Conservation (phyloP, 2,797 vertebrate genomes). For the Coendou prehensilis region DNA sequence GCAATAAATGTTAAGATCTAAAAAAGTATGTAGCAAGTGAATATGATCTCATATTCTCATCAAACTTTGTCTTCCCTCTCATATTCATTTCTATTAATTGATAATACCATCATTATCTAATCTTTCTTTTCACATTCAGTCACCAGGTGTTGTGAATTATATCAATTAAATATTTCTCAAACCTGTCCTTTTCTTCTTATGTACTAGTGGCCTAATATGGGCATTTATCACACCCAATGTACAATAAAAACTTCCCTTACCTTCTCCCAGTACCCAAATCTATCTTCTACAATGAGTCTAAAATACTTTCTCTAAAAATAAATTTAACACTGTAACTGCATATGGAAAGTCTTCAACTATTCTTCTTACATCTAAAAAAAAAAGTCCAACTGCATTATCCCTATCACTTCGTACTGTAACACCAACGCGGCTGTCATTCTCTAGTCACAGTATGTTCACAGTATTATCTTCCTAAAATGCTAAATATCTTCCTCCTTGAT, state of each 20-base stretch:
- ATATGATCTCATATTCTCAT: background rate
- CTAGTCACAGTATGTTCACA: background rate
- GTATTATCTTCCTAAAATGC: constrained; percentile 2
- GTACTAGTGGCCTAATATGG: background rate
- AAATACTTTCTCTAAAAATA: constrained; percentile 18
- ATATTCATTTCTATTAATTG: background rate
- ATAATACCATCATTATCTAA: too few relatives aligned
- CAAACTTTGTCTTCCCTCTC: background rate
- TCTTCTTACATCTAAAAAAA: background rate
- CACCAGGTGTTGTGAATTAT: background rate
- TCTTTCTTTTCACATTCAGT: constrained; percentile 1
- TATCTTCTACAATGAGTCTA: background rate
- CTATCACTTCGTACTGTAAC: background rate
- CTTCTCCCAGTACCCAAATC: background rate
- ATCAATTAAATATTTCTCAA: constrained; percentile 48
- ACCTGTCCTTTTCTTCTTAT: constrained; percentile 3
- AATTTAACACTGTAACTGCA: background rate
- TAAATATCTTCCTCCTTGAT: constrained; percentile 20
- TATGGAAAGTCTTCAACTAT: background rate
- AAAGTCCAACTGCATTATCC: background rate
- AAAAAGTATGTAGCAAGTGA: background rate
- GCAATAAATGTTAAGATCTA: background rate
- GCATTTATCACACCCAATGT: background rate
- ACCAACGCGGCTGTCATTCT: background rate
- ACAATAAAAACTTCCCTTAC: background rate